Evolutionary conservation across 2,797 vertebrate species (phyloP).

Genomic region (Pseudomugil gertrudae): DNA sequence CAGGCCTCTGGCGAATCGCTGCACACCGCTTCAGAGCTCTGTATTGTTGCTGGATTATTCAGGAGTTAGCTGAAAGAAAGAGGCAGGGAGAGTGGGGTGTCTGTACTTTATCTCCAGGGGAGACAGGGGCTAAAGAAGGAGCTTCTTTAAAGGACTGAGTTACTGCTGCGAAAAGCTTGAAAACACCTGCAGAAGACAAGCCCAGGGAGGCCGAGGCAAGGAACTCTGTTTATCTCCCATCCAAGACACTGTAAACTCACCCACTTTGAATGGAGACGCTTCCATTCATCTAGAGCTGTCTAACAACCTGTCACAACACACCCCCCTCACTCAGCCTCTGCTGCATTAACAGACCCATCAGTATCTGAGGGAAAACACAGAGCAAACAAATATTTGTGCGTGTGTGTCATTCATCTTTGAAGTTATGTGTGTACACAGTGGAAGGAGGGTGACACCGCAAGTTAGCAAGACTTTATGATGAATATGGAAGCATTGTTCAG

Average conservation of each 20-base stretch:
- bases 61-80: constrained; percentile 81
- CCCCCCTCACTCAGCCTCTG: constrained; percentile 4
- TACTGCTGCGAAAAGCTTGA: constrained; percentile 54
- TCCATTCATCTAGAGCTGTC: constrained; percentile 20
- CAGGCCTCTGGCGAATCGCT: constrained; percentile 75
- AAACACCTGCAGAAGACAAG: constrained; percentile 76
- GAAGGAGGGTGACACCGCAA: constrained; percentile 60
- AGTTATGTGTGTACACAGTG: constrained; percentile 63
- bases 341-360: constrained; percentile 26
- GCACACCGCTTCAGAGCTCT: constrained; percentile 85
- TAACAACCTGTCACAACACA: constrained; percentile 32
- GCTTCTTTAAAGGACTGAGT: constrained; percentile 71
- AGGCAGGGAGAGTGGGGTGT: constrained; percentile 65
- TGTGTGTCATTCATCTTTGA: constrained; percentile 61
- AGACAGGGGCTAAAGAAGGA: constrained; percentile 61
- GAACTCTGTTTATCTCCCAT: constrained; percentile 29
- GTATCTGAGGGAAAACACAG: not conserved
- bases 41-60: constrained; percentile 92
- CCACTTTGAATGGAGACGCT: constrained; percentile 27
- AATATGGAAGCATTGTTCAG: constrained; percentile 92
- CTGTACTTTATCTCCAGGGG: constrained; percentile 76
- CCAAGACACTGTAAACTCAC: constrained; percentile 33
- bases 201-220: constrained; percentile 33
- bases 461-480: constrained; percentile 88
- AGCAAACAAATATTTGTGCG: constrained; percentile 31